A percentile compares a stretch with the other conserved stretches of the same genome.
These are phyloP conservation scores for Tauraco hartlaubi DNA, from an alignment of 2,797 vertebrate genomes.

Conservation along the genomic window DNA sequence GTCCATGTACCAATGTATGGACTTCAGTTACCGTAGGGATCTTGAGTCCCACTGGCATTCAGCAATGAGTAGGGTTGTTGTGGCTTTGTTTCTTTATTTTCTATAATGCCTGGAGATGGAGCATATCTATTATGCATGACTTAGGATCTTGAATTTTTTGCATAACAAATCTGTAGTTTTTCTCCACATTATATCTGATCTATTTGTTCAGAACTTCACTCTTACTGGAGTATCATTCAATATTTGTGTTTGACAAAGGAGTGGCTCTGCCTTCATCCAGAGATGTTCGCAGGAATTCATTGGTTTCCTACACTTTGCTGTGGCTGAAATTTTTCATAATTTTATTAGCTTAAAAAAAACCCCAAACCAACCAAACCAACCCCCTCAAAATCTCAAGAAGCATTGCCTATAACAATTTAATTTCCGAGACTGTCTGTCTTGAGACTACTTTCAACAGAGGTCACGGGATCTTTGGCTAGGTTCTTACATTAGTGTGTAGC, in stretches of 20 bases:
- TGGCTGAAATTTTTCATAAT: background rate
- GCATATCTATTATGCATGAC: background rate
- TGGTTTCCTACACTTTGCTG: background rate
- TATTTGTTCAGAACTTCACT: background rate
- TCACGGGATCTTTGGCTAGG: background rate
- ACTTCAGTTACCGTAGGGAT: background rate
- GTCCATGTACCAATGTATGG: accelerated
- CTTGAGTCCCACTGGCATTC: background rate
- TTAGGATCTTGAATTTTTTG: background rate
- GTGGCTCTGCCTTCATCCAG: background rate
- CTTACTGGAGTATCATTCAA: background rate
- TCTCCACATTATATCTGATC: background rate
- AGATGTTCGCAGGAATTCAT: background rate
- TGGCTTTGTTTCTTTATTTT: background rate
- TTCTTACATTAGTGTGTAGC: background rate
- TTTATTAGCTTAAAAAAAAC: background rate
- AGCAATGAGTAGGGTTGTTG: background rate
- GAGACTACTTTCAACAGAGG: background rate
- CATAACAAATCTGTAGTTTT: background rate
- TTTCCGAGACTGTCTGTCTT: background rate
- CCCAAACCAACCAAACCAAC: background rate
- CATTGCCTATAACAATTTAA: background rate
- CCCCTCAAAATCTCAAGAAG: background rate
- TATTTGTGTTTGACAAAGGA: background rate
- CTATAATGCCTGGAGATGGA: background rate